Conservation (phyloP, 2,888 invertebrate species). For the Zygothrica quintamaculata region DNA sequence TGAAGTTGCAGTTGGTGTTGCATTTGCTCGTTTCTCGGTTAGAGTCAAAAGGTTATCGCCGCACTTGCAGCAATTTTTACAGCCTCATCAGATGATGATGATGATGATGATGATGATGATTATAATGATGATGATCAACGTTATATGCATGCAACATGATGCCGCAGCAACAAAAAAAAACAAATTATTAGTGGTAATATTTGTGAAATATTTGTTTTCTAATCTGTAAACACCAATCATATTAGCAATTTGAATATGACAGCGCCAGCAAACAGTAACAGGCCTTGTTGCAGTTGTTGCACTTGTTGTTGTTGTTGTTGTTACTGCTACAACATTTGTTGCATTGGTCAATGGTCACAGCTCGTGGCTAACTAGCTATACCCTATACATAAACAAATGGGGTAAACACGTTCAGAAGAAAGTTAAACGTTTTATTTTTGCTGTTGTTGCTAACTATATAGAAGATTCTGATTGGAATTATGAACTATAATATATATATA, state of each 20-base stretch:
- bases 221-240: constrained; percentile 84
- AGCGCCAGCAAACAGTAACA: constrained; percentile 76
- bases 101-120: constrained; percentile 17
- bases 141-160: constrained; percentile 54
- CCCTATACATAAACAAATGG: background rate
- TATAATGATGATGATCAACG: constrained; percentile 40
- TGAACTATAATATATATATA: no score
- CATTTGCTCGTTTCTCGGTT: constrained; percentile 36
- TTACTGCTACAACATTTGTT: constrained; percentile 37
- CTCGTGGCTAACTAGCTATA: constrained; percentile 27
- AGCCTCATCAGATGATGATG: constrained; percentile 60
- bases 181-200: constrained; percentile 81
- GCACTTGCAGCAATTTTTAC: constrained; percentile 70
- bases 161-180: constrained; percentile 40
- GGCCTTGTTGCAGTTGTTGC: constrained; percentile 47
- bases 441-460: no score
- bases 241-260: constrained; percentile 84
- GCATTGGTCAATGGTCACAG: constrained; percentile 19
- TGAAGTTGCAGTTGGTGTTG: constrained; percentile 1
- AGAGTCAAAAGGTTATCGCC: constrained; percentile 84
- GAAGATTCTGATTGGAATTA: no score
- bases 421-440: no score
- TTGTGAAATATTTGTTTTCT: constrained; percentile 84
- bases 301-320: constrained; percentile 10
- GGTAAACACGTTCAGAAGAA: no score